Evolutionary conservation across 2,797 vertebrate species (phyloP).

Genomic region (Pipistrellus kuhlii): DNA sequence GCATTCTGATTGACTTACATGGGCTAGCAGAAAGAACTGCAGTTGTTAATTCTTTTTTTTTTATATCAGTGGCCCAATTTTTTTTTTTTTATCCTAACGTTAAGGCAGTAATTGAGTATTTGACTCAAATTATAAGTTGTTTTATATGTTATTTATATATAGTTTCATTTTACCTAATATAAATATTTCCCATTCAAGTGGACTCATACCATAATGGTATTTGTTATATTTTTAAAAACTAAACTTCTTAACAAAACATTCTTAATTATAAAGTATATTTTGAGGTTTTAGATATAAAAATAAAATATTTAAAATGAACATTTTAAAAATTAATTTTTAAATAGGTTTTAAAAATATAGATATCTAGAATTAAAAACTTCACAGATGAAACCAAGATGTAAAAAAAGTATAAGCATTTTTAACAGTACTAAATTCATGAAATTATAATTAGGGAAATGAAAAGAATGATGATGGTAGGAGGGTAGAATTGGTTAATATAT

Average conservation of each 20-base stretch:
- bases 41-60: neutral
- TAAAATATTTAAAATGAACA: conserved; percentile 24
- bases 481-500: conserved; percentile 35
- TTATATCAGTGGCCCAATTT: neutral
- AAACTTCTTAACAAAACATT: neutral
- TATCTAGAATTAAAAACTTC: conserved; percentile 20
- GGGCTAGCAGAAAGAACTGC: neutral
- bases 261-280: conserved; percentile 3
- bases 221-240: neutral
- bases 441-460: conserved; percentile 8
- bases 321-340: conserved; percentile 12
- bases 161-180: conserved; percentile 12
- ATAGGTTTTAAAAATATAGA: neutral
- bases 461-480: neutral
- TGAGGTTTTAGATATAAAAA: conserved; percentile 7
- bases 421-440: neutral
- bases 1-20: conserved; percentile 34
- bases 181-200: conserved; percentile 19
- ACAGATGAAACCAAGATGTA: neutral
- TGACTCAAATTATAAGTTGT: conserved; percentile 18
- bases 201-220: neutral
- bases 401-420: neutral
- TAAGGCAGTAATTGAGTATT: neutral
- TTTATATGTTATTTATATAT: neutral
- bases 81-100: conserved; percentile 12